Base-by-base conservation (phyloP, 2,797 vertebrate species). In the Macropus fuliginosus region DNA sequence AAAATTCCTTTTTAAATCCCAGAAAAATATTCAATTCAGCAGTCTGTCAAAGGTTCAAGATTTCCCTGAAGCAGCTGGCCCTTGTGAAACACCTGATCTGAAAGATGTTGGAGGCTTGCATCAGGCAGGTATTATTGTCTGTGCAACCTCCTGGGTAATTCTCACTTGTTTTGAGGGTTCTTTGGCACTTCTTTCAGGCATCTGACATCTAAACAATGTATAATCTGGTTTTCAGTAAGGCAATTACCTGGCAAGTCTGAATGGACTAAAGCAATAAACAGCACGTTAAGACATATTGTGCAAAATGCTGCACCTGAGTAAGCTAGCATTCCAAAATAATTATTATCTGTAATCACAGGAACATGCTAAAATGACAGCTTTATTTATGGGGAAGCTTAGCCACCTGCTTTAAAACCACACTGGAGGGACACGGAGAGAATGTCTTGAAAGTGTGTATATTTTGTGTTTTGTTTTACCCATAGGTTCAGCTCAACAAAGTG, bases 141-240 rank as follows among this genome's bases (percentile, higher is more conserved):
- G 91, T 95, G 40, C 50, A 95, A 54, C 62, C 96, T 94, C 91
- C 95, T 94, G 96, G 95, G 93, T 97, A 98, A 98, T 95, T 95
- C 97, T 92, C 95, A 92, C 95, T 62, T 96, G 92, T 97, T 97
- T 87, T 97, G 93, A 95, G 96, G 95, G 94, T 92, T 98, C 66
- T 95, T 94, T 98, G 98, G 98, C 98, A 94, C 31, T 52, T 94
- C 29, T 96, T 97, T 98, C 97, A 18, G 74, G 94, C 2, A 94
- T 95, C 94, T 99, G 98, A 98, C 98, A 98, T 96, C 95, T 98
- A 97, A 98, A 98, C 98, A 98, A 98, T 97, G 98, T 93, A 97
- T 98, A 98, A 98, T 98, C 98, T 98, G 97, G 94, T 97, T 98
- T 98, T 98, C 98, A 98, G 95, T 96, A 97, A 98, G 97, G 96